A percentile compares a stretch with the other conserved stretches of the same genome.
Conservation (phyloP, 1,140 invertebrate genomes). For the Apis cerana region DNA sequence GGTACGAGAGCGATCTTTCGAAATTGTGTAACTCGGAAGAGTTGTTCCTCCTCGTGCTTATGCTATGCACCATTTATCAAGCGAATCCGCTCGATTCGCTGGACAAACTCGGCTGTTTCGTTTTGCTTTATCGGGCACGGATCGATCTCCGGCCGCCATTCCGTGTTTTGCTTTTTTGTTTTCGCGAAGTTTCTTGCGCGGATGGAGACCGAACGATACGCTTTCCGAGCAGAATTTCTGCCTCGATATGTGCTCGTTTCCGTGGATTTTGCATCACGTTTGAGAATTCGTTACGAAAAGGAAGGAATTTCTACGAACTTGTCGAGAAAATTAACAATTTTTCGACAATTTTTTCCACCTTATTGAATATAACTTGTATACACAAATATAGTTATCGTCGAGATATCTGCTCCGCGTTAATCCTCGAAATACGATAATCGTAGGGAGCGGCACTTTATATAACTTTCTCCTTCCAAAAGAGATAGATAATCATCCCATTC, state of each 20-base stretch:
- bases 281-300: too few species aligned
- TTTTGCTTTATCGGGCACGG: slow-evolving; percentile 20
- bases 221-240: neutral
- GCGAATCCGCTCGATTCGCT: slow-evolving; percentile 17
- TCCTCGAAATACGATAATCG: neutral
- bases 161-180: slow-evolving; percentile 5
- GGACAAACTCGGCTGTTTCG: slow-evolving; percentile 1
- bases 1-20: slow-evolving; percentile 32
- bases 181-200: neutral
- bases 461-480: too few species aligned
- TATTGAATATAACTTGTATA: neutral
- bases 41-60: neutral
- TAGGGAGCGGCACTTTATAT: too few species aligned
- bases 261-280: too few species aligned
- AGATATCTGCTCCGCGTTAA: neutral
- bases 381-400: neutral
- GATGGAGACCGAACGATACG: neutral
- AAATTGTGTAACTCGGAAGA: slow-evolving; percentile 47
- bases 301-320: too few species aligned
- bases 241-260: neutral
- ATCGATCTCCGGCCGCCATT: neutral
- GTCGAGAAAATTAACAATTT: too few species aligned
- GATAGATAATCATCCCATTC: too few species aligned
- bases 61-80: slow-evolving; percentile 36
- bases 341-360: neutral